Percentiles rank a stretch among this genome's conserved stretches.
Evolutionary conservation across 2,888 invertebrate genomes (phyloP).

Genomic region (Lamellibrachia satsuma): DNA sequence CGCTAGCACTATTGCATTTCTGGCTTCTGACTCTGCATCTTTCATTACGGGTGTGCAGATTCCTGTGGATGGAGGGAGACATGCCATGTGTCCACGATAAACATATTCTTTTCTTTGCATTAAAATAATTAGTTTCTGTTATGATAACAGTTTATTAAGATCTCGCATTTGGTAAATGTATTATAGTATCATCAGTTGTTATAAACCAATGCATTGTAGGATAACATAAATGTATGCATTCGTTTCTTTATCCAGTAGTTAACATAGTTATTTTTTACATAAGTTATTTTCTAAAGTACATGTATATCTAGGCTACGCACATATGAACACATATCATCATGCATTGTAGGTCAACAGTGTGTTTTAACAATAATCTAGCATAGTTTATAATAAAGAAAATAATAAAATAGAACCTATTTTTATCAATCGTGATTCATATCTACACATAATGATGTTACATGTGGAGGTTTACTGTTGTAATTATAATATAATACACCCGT

Average conservation of each 20-base stretch:
- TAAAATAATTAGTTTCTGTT: not conserved
- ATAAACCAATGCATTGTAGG: not conserved
- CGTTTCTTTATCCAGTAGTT: not conserved
- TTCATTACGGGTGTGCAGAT: constrained; percentile 90
- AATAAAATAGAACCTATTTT: not conserved
- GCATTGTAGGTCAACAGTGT: not conserved
- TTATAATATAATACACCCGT: too few species aligned
- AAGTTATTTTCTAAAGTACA: not conserved
- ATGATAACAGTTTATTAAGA: not conserved
- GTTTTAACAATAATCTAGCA: not conserved
- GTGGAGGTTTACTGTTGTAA: too few species aligned
- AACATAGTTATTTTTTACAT: not conserved
- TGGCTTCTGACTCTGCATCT: constrained; percentile 82
- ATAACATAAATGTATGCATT: too few species aligned
- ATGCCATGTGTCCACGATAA: constrained; percentile 88
- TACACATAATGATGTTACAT: not conserved
- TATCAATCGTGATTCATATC: not conserved
- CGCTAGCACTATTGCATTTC: constrained; percentile 87
- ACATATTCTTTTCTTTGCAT: not conserved
- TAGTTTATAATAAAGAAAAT: too few species aligned
- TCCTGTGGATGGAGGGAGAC: constrained; percentile 92
- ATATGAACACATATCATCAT: not conserved
- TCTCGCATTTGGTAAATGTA: not conserved
- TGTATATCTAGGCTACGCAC: not conserved
- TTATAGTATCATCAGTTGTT: not conserved